Evolutionary conservation across 2,113 vertebrate genomes (phyloP), one percentile per base, ranked within the genome.

Genomic region (Prunella himalayana): DNA sequence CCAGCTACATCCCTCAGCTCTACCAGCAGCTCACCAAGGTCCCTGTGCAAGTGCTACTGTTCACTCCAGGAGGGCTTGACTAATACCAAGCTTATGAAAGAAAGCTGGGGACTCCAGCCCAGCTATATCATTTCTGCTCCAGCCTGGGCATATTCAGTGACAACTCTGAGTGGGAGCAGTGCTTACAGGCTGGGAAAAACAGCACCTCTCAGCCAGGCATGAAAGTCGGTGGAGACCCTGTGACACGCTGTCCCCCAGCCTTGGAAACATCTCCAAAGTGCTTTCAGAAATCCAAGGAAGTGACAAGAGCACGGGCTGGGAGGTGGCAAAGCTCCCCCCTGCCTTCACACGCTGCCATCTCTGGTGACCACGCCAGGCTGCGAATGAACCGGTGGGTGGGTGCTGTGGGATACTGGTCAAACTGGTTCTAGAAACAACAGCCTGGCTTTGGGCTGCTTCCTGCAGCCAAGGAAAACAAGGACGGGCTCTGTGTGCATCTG

Each of bases 131-230:
- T 44, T 79, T 42, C 33, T 45, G 16, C 28, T 77, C 47, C 17
- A 51, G 39, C 35, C 7, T 1, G 2, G 35, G 18, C 31, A 85
- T 16, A 8, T 0, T 1, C 16, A 53, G 39, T 0, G 3, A 60
- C 0, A 14, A 20, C 25, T 86, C 39, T 0, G 0, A 41, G 35
- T 1, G 9, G 18, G 39, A 88, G 21, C 2, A 0, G 37, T 0
- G 3, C 86, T 41, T 0, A 0, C 0, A 4, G 49, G 27, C 69
- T 86, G 56, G 56, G 77, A 75, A 50, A 81, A 72, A 17, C 15
- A 10, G 45, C 3, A 2, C 7, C 33, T 66, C 78, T 39, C 73
- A 81, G 47, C 21, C 47, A 57, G 44, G 35, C 13, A 2, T 0
- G 23, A 63, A 72, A 47, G 65, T 27, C 2, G 0, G 24, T 4